Evolutionary conservation across 2,113 vertebrate genomes (phyloP), one percentile per base, ranked within the genome.

Genomic region (Columbina picui): DNA sequence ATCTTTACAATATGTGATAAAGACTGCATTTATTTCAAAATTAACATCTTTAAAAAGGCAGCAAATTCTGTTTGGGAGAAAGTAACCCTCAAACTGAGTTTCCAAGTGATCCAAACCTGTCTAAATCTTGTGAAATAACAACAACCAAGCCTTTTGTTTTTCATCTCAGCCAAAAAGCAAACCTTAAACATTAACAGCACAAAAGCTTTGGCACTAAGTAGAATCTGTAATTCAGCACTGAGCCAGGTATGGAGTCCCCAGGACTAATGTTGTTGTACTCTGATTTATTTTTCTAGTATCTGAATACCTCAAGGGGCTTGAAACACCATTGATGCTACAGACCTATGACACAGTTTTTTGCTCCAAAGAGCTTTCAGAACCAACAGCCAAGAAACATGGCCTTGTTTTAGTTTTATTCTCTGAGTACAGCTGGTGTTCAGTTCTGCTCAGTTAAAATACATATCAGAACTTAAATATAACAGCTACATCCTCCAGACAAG

Each of bases 391-490:
- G 55, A n/a, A 76, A 41, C 49, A 45, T 27, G 49, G 70, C 36
- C 84, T 90, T 96, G 78, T 91, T 94, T 96, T 91, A 70, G 68
- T 74, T 95, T 87, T 61, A 73, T 96, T 95, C 69, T 73, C 65
- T 65, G 29, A 16, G n/a, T 73, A 30, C 91, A 93, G 91, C 95
- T 95, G 87, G 89, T 12, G 2, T 83, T 85, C 89, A 67, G 63
- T 85, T 91, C 81, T 96, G 70, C 57, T 87, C 57, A 88, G 63
- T 94, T 95, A 91, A 97, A 97, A 95, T 93, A 95, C 91, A 88
- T 85, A 91, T 9, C 78, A 80, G 78, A 83, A 75, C 69, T 82
- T 95, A 91, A 90, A 95, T 91, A 79, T 49, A 96, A 82, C 84
- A 87, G 32, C 67, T 61, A 83, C 53, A 53, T 87, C 89, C 77